phyloP scores from a whole-genome alignment of 2,797 vertebrate genomes.

The Perodicticus potto region DNA sequence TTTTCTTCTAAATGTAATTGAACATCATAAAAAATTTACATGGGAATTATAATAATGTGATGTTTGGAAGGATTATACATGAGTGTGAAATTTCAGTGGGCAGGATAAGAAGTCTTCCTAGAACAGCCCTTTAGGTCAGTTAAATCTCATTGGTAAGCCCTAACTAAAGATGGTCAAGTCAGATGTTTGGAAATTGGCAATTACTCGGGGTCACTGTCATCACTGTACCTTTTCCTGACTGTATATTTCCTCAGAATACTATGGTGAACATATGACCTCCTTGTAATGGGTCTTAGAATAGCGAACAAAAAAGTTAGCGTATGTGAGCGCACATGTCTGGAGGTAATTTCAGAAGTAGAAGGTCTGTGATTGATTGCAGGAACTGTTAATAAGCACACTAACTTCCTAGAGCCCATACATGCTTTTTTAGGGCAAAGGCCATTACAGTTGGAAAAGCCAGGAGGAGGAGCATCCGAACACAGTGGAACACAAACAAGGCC shows the following conservation, averaged over 20 bases:
- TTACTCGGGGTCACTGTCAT: neutral
- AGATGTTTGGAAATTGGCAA: neutral
- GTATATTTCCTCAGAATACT: neutral
- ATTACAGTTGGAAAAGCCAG: neutral
- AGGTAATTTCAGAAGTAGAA: neutral
- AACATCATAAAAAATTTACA: neutral
- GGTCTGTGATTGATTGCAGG: neutral
- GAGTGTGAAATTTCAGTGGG: neutral
- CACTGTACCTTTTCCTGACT: neutral
- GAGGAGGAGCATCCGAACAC: neutral
- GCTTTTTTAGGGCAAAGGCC: neutral
- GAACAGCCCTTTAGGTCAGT: neutral
- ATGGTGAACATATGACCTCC: neutral
- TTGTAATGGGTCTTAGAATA: neutral
- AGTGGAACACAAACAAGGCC: neutral
- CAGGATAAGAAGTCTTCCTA: neutral
- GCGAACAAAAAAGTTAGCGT: neutral
- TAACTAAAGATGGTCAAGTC: neutral
- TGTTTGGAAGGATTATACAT: neutral
- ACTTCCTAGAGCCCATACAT: neutral
- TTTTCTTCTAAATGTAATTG: neutral
- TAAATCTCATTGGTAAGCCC: neutral
- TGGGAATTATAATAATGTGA: neutral
- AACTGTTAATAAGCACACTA: neutral
- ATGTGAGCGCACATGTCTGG: neutral